These are phyloP conservation scores for Brachionichthys hirsutus DNA, from an alignment of 2,113 vertebrate species.

Conservation along the genomic window DNA sequence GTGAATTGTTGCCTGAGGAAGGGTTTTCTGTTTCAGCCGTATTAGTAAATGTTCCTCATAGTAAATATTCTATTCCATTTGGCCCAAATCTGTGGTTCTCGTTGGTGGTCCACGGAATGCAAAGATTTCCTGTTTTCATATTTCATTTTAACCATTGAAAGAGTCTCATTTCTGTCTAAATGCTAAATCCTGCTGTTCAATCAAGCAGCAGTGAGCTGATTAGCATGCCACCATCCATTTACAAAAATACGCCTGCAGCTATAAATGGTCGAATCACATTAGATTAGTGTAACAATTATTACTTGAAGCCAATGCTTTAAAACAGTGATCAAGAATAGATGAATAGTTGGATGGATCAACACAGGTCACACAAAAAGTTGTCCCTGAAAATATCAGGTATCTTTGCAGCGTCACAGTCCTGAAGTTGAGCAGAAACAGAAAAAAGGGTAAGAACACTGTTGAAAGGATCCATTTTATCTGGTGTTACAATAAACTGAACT, in stretches of 20 bases:
- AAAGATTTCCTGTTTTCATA: neutral
- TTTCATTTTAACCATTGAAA: constrained; percentile 10
- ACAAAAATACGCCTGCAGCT: constrained; percentile 12
- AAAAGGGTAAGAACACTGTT: neutral
- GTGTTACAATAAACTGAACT: neutral
- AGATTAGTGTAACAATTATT: neutral
- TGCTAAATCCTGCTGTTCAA: neutral
- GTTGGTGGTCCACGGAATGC: constrained; percentile 4
- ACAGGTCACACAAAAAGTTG: neutral
- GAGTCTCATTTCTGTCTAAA: neutral
- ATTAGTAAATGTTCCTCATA: constrained; percentile 37
- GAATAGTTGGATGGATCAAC: no score
- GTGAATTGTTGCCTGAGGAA: constrained; percentile 27
- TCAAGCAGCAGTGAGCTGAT: neutral
- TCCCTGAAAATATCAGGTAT: no score
- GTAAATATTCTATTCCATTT: constrained; percentile 36
- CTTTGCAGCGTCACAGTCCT: no score
- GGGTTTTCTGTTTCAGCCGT: constrained; percentile 29
- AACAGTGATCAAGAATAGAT: no score
- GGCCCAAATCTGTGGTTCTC: constrained; percentile 30
- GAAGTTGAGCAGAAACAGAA: neutral
- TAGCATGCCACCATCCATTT: neutral
- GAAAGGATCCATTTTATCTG: neutral
- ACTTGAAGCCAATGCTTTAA: neutral
- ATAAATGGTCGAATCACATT: neutral